phyloP scores from a whole-genome alignment of 2,113 vertebrate species.

The Calonectris borealis region DNA sequence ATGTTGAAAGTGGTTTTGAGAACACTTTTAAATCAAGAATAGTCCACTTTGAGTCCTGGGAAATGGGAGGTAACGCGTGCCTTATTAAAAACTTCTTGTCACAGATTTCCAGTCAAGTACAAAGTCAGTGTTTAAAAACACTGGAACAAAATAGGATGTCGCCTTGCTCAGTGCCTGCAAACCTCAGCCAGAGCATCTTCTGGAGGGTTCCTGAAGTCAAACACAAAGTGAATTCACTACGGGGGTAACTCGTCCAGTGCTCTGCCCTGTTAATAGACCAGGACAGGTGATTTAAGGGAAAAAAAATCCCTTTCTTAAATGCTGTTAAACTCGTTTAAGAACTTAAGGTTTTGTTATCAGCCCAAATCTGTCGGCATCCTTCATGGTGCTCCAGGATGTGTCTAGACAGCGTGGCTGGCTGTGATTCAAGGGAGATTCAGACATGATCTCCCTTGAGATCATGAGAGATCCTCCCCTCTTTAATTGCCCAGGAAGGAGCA shows the following conservation, averaged over 20 bases:
- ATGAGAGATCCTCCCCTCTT: neutral
- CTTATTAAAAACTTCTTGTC: neutral
- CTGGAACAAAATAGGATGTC: neutral
- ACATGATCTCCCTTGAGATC: too few species aligned
- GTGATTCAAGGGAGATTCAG: neutral
- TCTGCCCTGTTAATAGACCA: neutral
- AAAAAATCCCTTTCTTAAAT: neutral
- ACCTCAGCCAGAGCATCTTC: neutral
- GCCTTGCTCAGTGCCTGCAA: neutral
- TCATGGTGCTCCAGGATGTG: neutral
- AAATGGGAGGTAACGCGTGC: neutral
- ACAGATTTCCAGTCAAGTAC: neutral
- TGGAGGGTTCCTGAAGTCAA: neutral
- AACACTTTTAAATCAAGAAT: neutral
- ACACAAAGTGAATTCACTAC: neutral
- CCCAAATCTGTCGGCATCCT: neutral
- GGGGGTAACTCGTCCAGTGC: neutral
- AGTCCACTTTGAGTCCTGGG: neutral
- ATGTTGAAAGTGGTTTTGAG: neutral
- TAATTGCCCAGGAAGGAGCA: constrained; percentile 76
- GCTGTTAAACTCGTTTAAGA: neutral
- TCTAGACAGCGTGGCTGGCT: neutral
- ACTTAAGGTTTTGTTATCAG: neutral
- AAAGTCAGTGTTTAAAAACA: neutral
- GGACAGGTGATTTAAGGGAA: neutral